Evolutionary conservation across 1,140 invertebrate species (phyloP).

Genomic region (Acyrthosiphon pisum): DNA sequence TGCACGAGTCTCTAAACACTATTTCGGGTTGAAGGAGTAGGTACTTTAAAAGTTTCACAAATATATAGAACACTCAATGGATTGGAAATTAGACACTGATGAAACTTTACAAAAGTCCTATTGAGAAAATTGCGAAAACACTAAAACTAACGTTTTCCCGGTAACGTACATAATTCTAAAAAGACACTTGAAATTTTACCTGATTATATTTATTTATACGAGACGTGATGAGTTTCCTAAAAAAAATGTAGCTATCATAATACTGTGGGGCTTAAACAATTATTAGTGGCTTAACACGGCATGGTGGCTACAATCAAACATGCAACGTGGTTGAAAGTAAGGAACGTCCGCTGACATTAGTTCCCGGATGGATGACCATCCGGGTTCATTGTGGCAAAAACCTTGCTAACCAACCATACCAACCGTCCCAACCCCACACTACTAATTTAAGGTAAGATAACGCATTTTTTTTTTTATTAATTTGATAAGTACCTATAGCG

Average conservation of each 20-base stretch:
- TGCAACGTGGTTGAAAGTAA: no score
- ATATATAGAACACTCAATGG: background rate
- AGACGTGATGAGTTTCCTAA: background rate
- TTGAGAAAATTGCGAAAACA: background rate
- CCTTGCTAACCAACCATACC: no score
- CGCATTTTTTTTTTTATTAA: background rate
- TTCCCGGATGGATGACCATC: no score
- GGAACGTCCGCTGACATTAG: no score
- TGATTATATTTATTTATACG: background rate
- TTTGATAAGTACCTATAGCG: background rate
- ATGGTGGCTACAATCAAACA: no score
- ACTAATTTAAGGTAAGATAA: background rate
- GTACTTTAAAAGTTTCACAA: background rate
- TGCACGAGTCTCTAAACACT: background rate
- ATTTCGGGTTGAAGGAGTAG: background rate
- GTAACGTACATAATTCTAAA: background rate
- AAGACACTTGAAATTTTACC: background rate
- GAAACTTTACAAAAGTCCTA: background rate
- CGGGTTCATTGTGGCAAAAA: no score
- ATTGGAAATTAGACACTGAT: background rate
- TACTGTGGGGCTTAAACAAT: no score
- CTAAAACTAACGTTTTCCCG: background rate
- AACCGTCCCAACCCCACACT: no score
- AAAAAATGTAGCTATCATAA: background rate
- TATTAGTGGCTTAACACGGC: no score